Conservation (phyloP, 2,797 vertebrate species). For the Adrianichthys oophorus region DNA sequence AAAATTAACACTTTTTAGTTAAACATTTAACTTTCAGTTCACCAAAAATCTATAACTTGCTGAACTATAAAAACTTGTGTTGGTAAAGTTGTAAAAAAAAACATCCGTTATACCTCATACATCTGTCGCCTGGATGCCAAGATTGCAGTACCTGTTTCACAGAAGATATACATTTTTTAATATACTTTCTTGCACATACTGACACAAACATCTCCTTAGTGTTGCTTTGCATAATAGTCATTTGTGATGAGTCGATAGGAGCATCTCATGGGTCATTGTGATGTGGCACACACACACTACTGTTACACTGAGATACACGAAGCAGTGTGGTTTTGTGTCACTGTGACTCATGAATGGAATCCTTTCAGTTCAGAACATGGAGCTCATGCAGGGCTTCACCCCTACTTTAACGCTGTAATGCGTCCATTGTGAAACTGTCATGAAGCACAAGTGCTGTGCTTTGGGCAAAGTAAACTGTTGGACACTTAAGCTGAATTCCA, state of each 20-base stretch:
- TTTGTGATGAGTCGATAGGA: conserved; percentile 8
- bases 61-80: no score
- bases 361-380: conserved; percentile 9
- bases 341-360: conserved; percentile 29
- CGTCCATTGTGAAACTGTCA: not conserved
- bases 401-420: not conserved
- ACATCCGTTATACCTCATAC: no score
- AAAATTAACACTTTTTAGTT: no score
- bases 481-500: no score
- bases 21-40: no score
- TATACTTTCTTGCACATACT: not conserved
- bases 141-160: no score
- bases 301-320: conserved; percentile 16
- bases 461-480: not conserved
- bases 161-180: not conserved
- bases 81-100: no score
- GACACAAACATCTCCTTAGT: not conserved
- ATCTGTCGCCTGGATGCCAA: no score
- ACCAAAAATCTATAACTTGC: no score
- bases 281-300: conserved; percentile 14
- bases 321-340: conserved; percentile 7
- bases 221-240: not conserved
- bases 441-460: not conserved
- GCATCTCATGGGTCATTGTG: not conserved
- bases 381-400: conserved; percentile 19